Percentiles rank a stretch among this genome's conserved stretches.
Evolutionary conservation across 2,113 vertebrate genomes (phyloP).

Genomic region (Callocephalon fimbriatum): DNA sequence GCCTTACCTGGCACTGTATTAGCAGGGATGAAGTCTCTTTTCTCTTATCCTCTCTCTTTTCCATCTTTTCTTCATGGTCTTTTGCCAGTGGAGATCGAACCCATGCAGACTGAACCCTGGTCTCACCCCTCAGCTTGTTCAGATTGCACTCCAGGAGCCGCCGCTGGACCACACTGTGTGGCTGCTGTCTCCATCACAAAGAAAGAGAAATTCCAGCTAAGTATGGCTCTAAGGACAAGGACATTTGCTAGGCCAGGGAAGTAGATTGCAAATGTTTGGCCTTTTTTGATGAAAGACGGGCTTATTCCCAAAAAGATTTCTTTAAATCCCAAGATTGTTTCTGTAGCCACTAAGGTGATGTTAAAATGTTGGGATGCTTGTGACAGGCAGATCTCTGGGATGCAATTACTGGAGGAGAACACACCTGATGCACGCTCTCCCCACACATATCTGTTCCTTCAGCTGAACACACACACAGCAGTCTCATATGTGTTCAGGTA

Average conservation of each 20-base stretch:
- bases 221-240: not conserved
- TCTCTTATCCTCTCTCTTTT: conserved; percentile 77
- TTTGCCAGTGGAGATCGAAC: conserved; percentile 81
- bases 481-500: not conserved
- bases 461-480: not conserved
- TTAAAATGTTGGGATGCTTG: not conserved
- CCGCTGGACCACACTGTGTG: conserved; percentile 90
- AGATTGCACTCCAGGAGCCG: conserved; percentile 90
- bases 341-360: not conserved
- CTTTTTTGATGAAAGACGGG: not conserved
- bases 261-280: not conserved
- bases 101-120: conserved; percentile 55
- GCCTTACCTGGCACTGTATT: conserved; percentile 89
- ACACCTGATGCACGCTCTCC: not conserved
- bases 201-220: conserved; percentile 27
- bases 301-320: not conserved
- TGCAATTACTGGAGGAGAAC: not conserved
- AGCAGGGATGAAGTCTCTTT: conserved; percentile 79
- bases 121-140: conserved; percentile 77
- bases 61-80: conserved; percentile 68
- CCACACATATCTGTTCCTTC: not conserved
- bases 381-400: not conserved
- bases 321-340: not conserved
- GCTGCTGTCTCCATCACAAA: conserved; percentile 83
- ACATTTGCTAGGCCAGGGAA: not conserved